Conservation (phyloP, 2,888 invertebrate species). For the Apantesis nais region DNA sequence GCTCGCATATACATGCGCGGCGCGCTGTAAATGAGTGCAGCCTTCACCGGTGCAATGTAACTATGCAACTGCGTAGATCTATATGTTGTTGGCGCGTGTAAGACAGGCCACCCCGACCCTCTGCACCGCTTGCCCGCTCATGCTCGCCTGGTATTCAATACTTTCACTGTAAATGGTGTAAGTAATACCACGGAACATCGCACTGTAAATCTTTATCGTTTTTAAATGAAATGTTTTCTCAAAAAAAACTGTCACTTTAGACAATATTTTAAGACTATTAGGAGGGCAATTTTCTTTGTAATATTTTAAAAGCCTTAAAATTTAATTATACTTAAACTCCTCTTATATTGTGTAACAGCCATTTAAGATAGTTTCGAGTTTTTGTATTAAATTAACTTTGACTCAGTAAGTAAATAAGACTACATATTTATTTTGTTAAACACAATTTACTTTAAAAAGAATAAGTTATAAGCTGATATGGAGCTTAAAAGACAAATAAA, state of each 20-base stretch:
- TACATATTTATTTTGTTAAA: slow-evolving; percentile 13
- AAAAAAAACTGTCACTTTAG: background rate
- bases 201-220: no score
- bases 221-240: background rate
- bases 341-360: slow-evolving; percentile 29
- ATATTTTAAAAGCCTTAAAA: slow-evolving; percentile 32
- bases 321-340: slow-evolving; percentile 19
- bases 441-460: slow-evolving; percentile 12
- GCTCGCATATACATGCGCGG: slow-evolving; percentile 55
- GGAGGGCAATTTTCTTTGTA: slow-evolving; percentile 10
- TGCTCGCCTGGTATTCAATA: slow-evolving; percentile 70
- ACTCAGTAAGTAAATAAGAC: slow-evolving; percentile 25
- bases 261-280: slow-evolving; percentile 1
- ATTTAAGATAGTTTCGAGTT: slow-evolving; percentile 27
- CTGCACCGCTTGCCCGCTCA: slow-evolving; percentile 45
- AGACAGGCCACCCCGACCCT: slow-evolving; percentile 58
- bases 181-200: slow-evolving; percentile 11
- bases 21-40: slow-evolving; percentile 71
- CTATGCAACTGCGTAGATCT: slow-evolving; percentile 58
- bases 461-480: slow-evolving; percentile 26
- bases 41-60: slow-evolving; percentile 77
- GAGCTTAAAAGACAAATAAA: slow-evolving; percentile 21
- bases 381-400: slow-evolving; percentile 21
- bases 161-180: slow-evolving; percentile 58
- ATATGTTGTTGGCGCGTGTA: slow-evolving; percentile 66